Evolutionary conservation across 2,113 vertebrate species (phyloP).

Genomic region (Dolichotis patagonum): DNA sequence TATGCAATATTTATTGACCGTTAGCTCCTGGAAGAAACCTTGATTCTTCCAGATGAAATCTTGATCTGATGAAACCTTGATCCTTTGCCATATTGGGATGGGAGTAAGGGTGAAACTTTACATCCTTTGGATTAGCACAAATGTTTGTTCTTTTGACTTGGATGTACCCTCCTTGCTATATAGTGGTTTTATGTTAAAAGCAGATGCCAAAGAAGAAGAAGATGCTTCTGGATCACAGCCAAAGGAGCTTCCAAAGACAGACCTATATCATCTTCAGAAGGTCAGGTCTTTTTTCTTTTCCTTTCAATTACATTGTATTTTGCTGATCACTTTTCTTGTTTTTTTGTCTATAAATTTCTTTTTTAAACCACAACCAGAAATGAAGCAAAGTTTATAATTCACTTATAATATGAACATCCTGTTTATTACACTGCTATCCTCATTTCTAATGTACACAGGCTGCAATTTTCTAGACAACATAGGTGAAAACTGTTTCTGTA

Average conservation of each 20-base stretch:
- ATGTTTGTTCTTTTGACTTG: slow-evolving; percentile 55
- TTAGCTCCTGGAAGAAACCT: background rate
- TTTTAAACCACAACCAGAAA: slow-evolving; percentile 47
- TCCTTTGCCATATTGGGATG: background rate
- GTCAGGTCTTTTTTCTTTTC: slow-evolving; percentile 81
- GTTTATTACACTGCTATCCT: slow-evolving; percentile 6
- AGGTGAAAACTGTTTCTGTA: background rate
- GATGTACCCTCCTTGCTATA: slow-evolving; percentile 58
- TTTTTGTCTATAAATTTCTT: slow-evolving; percentile 46
- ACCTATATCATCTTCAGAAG: slow-evolving; percentile 97
- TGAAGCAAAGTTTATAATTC: slow-evolving; percentile 61
- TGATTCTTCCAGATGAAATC: background rate
- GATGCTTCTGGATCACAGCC: slow-evolving; percentile 85
- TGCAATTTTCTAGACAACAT: background rate
- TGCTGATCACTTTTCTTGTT: background rate
- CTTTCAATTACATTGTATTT: slow-evolving; percentile 34
- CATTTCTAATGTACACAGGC: background rate
- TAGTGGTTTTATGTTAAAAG: slow-evolving; percentile 76
- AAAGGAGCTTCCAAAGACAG: slow-evolving; percentile 93
- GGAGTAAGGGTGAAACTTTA: background rate
- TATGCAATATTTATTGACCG: slow-evolving; percentile 28
- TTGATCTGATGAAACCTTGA: slow-evolving; percentile 37
- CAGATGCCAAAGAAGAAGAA: slow-evolving; percentile 82
- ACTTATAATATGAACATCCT: slow-evolving; percentile 71
- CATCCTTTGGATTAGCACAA: slow-evolving; percentile 52